These are phyloP conservation scores for Pseudoatta argentina DNA, from an alignment of 1,140 invertebrate genomes.

Conservation along the genomic window DNA sequence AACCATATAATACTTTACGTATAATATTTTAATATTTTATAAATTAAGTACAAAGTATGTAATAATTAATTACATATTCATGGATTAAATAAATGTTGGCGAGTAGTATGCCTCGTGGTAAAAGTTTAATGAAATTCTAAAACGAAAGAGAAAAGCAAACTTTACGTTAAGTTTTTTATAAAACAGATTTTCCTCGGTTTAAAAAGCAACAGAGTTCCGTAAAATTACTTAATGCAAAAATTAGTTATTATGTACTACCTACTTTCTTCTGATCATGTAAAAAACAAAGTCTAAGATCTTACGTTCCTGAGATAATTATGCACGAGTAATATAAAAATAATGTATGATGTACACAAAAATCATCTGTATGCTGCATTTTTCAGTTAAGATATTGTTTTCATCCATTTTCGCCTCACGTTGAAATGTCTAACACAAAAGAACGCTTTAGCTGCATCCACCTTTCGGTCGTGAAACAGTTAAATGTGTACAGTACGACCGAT, in stretches of 20 bases:
- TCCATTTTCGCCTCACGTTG: neutral
- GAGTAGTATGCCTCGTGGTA: neutral
- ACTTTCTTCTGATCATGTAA: neutral
- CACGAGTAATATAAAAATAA: no score
- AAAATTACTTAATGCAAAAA: conserved; percentile 25
- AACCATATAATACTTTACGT: neutral
- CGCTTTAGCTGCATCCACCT: neutral
- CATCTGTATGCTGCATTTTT: neutral
- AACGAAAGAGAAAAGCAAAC: conserved; percentile 18
- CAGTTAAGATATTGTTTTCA: neutral
- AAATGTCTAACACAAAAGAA: neutral
- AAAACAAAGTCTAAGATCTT: neutral
- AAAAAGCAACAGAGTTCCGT: neutral
- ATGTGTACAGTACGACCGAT: neutral
- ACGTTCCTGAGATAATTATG: conserved; percentile 3
- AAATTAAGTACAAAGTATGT: neutral
- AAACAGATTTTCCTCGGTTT: conserved; percentile 14
- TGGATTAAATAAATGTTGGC: conserved; percentile 18
- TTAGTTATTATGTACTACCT: neutral
- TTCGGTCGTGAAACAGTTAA: conserved; percentile 5
- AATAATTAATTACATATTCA: conserved; percentile 27
- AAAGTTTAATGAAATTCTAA: conserved; percentile 32
- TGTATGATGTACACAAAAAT: neutral
- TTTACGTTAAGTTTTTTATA: conserved; percentile 30
- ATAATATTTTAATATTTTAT: conserved; percentile 14